Percentiles rank a stretch among this genome's conserved stretches.
These are phyloP conservation scores for Ciconia maguari DNA, from an alignment of 2,113 vertebrate species.

Conservation along the genomic window DNA sequence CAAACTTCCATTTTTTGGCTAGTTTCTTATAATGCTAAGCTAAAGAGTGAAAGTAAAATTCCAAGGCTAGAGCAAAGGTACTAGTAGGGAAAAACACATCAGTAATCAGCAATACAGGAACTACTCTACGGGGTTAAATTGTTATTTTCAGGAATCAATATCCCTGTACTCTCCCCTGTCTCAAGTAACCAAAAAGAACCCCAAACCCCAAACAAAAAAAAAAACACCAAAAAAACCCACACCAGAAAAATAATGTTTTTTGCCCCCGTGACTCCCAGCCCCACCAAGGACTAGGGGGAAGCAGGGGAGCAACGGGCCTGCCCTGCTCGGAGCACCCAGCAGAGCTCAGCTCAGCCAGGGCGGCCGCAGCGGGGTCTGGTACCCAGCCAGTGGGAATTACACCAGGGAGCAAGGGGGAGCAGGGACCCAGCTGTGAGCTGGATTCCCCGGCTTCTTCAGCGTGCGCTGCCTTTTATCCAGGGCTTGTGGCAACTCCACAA, in stretches of 20 bases:
- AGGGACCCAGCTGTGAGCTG: not conserved
- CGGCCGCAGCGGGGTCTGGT: not conserved
- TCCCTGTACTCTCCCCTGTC: not conserved
- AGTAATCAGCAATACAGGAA: not conserved
- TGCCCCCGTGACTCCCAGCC: not conserved
- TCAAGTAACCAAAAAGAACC: not conserved
- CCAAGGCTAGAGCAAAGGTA: not conserved
- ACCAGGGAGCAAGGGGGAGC: not conserved
- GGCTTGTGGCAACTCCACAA: constrained; percentile 9
- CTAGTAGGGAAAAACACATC: not conserved
- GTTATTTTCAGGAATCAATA: not conserved
- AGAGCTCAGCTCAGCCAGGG: not conserved
- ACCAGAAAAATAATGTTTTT: not conserved
- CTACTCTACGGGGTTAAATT: not conserved
- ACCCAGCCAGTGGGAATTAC: not conserved
- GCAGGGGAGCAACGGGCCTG: fast-evolving
- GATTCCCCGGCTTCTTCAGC: not conserved
- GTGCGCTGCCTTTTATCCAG: not conserved
- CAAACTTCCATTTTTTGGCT: not conserved
- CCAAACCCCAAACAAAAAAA: not conserved
- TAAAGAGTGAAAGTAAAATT: not conserved
- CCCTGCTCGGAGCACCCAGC: not conserved
- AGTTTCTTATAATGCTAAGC: not conserved
- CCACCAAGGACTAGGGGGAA: not conserved
- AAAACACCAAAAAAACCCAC: fast-evolving